Evolutionary conservation across 1,140 invertebrate species (phyloP).

Genomic region (Drosophila sulfurigaster): DNA sequence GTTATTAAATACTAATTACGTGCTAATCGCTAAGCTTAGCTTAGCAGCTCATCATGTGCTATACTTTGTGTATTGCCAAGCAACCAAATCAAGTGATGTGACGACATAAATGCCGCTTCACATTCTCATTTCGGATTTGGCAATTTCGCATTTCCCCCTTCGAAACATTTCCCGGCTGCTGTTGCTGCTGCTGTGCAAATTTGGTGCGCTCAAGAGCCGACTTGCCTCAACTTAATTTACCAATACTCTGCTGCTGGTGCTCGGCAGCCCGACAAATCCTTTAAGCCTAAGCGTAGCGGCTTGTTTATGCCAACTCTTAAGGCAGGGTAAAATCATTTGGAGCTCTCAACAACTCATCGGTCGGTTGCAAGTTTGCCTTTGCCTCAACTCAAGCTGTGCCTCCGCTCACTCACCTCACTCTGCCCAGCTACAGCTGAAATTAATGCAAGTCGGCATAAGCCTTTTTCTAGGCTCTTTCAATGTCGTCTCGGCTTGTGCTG

Average conservation of each 20-base stretch:
- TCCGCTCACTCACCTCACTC: slow-evolving; percentile 1
- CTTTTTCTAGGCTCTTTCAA: not conserved
- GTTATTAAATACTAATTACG: not conserved
- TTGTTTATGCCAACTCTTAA: slow-evolving; percentile 34
- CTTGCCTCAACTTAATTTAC: slow-evolving; percentile 25
- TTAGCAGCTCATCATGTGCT: not conserved
- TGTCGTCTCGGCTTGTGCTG: not conserved
- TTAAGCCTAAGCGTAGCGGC: slow-evolving; percentile 44
- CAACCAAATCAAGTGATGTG: not conserved
- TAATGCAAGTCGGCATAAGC: slow-evolving; percentile 48
- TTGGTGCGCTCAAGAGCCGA: slow-evolving; percentile 8
- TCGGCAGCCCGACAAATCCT: slow-evolving; percentile 41
- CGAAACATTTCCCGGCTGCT: slow-evolving; percentile 2
- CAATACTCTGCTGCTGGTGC: not conserved
- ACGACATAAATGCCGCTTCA: not conserved
- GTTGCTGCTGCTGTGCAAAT: not conserved
- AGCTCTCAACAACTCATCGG: slow-evolving; percentile 44
- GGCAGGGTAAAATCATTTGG: not conserved
- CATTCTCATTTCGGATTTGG: not conserved
- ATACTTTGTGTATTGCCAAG: not conserved
- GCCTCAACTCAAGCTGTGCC: not conserved
- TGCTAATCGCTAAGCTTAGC: not conserved
- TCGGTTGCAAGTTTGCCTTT: slow-evolving; percentile 19
- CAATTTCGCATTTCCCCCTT: not conserved
- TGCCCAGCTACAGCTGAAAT: slow-evolving; percentile 32